Evolutionary conservation across 1,140 invertebrate genomes (phyloP).

Genomic region (Meloidogyne floridensis): DNA sequence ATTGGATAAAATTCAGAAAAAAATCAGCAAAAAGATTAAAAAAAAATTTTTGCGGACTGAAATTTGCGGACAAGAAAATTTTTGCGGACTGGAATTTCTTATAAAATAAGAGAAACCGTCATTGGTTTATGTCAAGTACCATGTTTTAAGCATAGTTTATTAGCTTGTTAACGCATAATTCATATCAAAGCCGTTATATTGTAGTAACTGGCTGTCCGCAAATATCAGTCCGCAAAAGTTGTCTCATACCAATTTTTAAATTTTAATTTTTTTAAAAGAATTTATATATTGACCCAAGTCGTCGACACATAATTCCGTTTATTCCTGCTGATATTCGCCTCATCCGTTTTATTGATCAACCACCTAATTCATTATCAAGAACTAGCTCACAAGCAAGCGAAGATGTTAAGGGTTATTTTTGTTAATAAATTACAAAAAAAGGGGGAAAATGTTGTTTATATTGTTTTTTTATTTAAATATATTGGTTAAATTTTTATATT

Average conservation of each 20-base stretch:
- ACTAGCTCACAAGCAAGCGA: constrained; percentile 33
- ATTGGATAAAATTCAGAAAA: no score
- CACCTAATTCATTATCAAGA: constrained; percentile 47
- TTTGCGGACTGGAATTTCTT: neutral
- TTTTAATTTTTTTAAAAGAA: neutral
- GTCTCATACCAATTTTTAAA: neutral
- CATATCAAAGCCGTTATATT: no score
- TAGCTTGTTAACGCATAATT: no score
- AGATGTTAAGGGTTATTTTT: neutral
- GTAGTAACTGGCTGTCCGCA: no score
- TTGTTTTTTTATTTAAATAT: neutral
- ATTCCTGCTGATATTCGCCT: constrained; percentile 64
- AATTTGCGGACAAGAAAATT: neutral
- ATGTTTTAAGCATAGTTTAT: no score
- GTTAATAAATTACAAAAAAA: neutral
- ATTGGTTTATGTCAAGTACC: neutral
- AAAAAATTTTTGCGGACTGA: neutral
- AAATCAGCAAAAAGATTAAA: no score
- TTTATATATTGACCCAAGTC: constrained; percentile 58
- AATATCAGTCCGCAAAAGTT: no score
- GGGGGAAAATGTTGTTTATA: neutral
- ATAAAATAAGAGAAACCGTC: neutral
- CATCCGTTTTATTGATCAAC: constrained; percentile 63
- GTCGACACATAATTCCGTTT: constrained; percentile 64
- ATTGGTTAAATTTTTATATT: neutral